Conservation (phyloP, 2,113 vertebrate genomes). For the Pomatostomus ruficeps region DNA sequence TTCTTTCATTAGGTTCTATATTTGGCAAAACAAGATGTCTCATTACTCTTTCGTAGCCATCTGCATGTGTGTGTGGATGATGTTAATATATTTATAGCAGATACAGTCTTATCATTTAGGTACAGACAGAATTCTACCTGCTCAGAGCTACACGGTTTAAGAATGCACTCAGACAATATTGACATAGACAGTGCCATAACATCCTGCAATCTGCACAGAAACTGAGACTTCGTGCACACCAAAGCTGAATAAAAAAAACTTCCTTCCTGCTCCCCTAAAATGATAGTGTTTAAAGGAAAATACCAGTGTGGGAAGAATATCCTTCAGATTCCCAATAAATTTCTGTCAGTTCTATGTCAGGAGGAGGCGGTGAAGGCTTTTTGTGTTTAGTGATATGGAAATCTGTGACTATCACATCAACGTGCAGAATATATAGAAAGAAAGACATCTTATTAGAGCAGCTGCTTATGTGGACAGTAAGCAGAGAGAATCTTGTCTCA, state of each 20-base stretch:
- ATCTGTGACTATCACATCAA: neutral
- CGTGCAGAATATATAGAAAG: neutral
- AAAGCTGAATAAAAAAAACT: neutral
- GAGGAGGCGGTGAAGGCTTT: neutral
- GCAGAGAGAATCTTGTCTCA: neutral
- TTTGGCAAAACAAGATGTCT: constrained; percentile 25
- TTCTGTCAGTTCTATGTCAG: neutral
- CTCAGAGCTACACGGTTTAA: neutral
- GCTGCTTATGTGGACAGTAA: neutral
- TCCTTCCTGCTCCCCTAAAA: neutral
- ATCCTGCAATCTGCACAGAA: constrained; percentile 15
- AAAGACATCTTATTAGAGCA: neutral
- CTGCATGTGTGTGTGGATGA: neutral
- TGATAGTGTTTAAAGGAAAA: neutral
- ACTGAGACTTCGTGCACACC: neutral
- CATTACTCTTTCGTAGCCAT: constrained; percentile 11
- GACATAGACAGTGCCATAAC: neutral
- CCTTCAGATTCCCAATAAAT: neutral
- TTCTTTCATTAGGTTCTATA: constrained; percentile 16
- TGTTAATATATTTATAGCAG: constrained; percentile 34
- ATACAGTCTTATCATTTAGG: constrained; percentile 23
- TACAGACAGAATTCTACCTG: constrained; percentile 39
- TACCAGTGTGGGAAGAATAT: neutral
- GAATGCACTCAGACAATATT: neutral
- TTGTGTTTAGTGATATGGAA: neutral